Evolutionary conservation across 53 echinoderm and acorn worm species (phyloP).

Genomic region (Holothuria leucospilota): DNA sequence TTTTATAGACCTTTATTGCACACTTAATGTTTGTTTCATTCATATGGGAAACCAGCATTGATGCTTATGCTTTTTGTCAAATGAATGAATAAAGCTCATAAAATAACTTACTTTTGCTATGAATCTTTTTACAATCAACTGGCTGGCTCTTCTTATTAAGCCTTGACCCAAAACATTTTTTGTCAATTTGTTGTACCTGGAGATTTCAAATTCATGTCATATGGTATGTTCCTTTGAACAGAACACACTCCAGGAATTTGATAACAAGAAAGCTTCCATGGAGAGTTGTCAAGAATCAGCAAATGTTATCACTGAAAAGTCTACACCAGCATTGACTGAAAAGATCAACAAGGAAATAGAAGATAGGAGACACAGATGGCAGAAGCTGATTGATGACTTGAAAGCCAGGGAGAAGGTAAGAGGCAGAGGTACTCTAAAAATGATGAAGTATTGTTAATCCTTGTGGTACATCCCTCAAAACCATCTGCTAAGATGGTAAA

Average conservation of each 20-base stretch:
- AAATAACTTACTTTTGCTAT: too few species aligned
- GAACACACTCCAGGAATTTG: conserved; percentile 61
- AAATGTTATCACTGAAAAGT: conserved; percentile 19
- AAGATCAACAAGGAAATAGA: conserved; percentile 55
- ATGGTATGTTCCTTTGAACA: neutral
- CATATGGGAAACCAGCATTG: too few species aligned
- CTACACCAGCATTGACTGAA: conserved; percentile 36
- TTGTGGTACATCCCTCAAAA: neutral
- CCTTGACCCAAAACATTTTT: neutral
- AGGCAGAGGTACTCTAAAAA: neutral
- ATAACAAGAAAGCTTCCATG: conserved; percentile 38
- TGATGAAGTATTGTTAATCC: neutral
- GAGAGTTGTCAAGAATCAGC: conserved; percentile 26
- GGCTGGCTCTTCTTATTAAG: neutral
- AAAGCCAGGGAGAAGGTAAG: conserved; percentile 60
- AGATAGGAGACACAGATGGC: conserved; percentile 56
- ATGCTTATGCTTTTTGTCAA: too few species aligned
- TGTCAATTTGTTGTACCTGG: too few species aligned
- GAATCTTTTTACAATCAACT: too few species aligned
- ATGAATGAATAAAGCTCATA: too few species aligned
- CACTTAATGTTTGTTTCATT: too few species aligned
- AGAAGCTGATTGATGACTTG: conserved; percentile 40
- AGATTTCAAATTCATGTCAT: too few species aligned
- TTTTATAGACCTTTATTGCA: too few species aligned
- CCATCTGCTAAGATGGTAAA: too few species aligned